Percentiles rank a stretch among this genome's conserved stretches.
These are phyloP conservation scores for Rhinolophus sinicus DNA, from an alignment of 2,113 vertebrate species.

Conservation along the genomic window DNA sequence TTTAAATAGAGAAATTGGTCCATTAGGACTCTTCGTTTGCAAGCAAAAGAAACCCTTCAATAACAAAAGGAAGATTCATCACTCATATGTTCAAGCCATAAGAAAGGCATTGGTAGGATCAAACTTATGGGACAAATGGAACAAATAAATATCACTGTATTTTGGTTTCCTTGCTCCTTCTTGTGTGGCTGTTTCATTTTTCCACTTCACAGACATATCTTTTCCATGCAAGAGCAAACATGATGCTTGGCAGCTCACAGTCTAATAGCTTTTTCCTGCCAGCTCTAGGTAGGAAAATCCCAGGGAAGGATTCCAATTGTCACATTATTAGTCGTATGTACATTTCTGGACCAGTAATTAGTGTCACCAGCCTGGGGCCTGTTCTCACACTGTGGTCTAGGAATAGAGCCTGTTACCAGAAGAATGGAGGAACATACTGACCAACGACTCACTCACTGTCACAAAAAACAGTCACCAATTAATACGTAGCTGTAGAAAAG, in stretches of 20 bases:
- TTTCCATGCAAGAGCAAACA: conserved; percentile 5
- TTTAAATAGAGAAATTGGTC: not conserved
- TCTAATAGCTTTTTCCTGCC: not conserved
- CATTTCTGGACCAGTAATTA: not conserved
- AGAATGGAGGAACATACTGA: not conserved
- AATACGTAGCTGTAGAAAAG: not conserved
- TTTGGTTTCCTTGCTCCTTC: not conserved
- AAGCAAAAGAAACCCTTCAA: not conserved
- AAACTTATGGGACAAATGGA: not conserved
- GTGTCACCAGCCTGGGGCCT: not conserved
- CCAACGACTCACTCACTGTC: not conserved
- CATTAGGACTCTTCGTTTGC: not conserved
- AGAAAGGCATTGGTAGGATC: not conserved
- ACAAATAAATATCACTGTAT: not conserved
- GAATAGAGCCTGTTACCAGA: not conserved
- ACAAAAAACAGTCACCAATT: not conserved
- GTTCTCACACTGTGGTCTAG: not conserved
- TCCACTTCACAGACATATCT: not conserved
- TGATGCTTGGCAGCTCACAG: not conserved
- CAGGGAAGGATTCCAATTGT: not conserved
- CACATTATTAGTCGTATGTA: not conserved
- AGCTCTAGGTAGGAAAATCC: conserved; percentile 55
- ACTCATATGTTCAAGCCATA: not conserved
- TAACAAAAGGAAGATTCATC: not conserved
- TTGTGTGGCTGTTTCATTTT: conserved; percentile 27